Percentiles rank a stretch among this genome's conserved stretches.
Conservation (phyloP, 2,888 invertebrate species). For the Sericinus montela region DNA sequence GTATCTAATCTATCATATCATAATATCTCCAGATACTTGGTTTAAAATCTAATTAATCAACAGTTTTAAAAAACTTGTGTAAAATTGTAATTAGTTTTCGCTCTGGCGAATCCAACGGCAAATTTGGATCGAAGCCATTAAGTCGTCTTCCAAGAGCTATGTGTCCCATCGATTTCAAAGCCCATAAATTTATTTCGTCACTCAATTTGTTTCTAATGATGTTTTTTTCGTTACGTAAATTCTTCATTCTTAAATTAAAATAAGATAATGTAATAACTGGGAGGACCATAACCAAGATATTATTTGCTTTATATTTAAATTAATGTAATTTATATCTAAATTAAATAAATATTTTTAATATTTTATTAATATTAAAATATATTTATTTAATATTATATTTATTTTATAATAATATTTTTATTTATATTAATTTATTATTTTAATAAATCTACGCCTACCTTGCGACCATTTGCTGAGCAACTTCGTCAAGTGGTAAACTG, state of each 20-base stretch:
- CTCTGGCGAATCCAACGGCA: conserved; percentile 44
- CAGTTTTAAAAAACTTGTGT: conserved; percentile 36
- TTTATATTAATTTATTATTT: too few species aligned
- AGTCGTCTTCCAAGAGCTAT: conserved; percentile 55
- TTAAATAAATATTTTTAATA: too few species aligned
- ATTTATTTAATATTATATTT: too few species aligned
- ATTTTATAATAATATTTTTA: too few species aligned
- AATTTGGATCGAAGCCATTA: conserved; percentile 44
- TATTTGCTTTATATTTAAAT: too few species aligned
- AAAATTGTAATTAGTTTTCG: conserved; percentile 43
- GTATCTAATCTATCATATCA: too few species aligned
- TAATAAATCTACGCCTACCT: too few species aligned
- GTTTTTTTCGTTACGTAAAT: conserved; percentile 64
- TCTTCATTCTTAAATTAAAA: conserved; percentile 65
- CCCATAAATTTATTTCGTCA: conserved; percentile 80
- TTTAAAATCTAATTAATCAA: conserved; percentile 43
- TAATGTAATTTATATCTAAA: too few species aligned
- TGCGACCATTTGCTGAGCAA: conserved; percentile 81
- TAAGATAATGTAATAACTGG: conserved; percentile 11
- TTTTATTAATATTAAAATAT: too few species aligned
- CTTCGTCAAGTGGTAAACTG: conserved; percentile 80
- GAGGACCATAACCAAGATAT: too few species aligned
- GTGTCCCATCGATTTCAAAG: conserved; percentile 74
- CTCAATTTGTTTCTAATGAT: conserved; percentile 77
- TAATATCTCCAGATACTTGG: conserved; percentile 43